Evolutionary conservation across 2,113 vertebrate species (phyloP), one percentile per base, ranked within the genome.

Genomic region (Cyphomyrus discorhynchus): DNA sequence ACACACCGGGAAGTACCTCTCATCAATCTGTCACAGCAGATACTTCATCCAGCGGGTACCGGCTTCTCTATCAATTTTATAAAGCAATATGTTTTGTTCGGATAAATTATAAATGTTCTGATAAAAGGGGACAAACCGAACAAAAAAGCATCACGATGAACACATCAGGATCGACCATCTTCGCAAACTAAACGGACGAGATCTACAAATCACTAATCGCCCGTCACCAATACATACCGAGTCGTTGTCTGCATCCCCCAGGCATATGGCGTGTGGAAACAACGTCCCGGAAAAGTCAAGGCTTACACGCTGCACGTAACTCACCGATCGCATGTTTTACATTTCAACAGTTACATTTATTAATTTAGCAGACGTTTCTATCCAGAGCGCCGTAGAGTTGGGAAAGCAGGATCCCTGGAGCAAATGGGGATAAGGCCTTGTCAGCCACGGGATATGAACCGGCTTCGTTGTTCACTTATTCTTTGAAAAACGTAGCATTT

Each of bases 211-310:
- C 24, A 84, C 42, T 84, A 84, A 84, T 46, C 39, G 31, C 7
- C 66, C 39, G 27, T 85, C 1, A 13, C 56, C 49, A 53, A 15
- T 80, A 39, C 19, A 92, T 91, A 99, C 98, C 93, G 95, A 92
- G 91, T 99, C 98, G 89, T 99, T 99, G 91, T 99, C 98, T 0
- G 97, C 97, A 45, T 99, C 98, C 87, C 98, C 98, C 7, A 99
- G 94, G 92, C 98, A 98, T 74, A 99, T 96, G 0, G 98, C 98
- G 21, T 98, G 97, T 8, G 98, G 97, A 90, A 99, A 98, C 74
- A 99, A 95, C 46, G 96, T 98, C 19, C 98, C 98, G 1, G 96
- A 94, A 86, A 99, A 99, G 24, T 99, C 98, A 91, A 99, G 94
- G 21, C 97, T 96, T 27, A 98, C 96, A 0, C 97, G 94, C 91